A percentile compares a stretch with the other conserved stretches of the same genome.
phyloP scores from a whole-genome alignment of 1,140 invertebrate genomes.

The Drosophila subpulchrella region DNA sequence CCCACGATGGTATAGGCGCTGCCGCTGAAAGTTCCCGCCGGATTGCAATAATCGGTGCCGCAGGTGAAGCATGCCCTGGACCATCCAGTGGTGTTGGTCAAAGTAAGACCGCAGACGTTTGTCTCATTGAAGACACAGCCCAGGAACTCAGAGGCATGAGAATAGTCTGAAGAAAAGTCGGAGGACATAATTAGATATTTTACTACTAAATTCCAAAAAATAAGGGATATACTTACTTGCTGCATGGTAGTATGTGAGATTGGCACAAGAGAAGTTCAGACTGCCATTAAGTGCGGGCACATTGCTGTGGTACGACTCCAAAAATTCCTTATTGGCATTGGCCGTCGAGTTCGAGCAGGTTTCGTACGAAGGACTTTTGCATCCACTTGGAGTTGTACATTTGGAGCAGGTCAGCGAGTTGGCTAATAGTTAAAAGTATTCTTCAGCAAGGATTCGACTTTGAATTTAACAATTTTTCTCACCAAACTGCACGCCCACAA shows the following conservation, averaged over 20 bases:
- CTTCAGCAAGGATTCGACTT: conserved; percentile 1
- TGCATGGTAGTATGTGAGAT: conserved; percentile 19
- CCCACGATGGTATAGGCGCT: conserved; percentile 52
- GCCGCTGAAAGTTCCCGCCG: conserved; percentile 55
- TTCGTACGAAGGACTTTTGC: conserved; percentile 29
- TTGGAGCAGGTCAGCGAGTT: conserved; percentile 49
- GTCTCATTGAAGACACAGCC: conserved; percentile 46
- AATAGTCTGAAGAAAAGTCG: conserved; percentile 8
- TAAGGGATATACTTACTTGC: conserved; percentile 18
- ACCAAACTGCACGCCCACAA: conserved; percentile 54
- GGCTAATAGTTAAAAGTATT: conserved; percentile 20
- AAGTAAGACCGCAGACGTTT: conserved; percentile 15
- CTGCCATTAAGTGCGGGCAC: conserved; percentile 17
- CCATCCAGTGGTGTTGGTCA: conserved; percentile 13
- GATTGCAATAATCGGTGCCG: conserved; percentile 40
- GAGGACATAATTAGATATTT: background rate
- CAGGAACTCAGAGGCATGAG: conserved; percentile 3
- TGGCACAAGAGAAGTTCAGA: conserved; percentile 34
- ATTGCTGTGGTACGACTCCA: conserved; percentile 25
- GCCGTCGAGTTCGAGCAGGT: conserved; percentile 44
- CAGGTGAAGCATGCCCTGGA: conserved; percentile 8
- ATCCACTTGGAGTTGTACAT: conserved; percentile 24
- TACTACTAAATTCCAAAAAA: background rate
- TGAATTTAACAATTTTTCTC: background rate
- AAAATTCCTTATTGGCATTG: conserved; percentile 25